These are phyloP conservation scores for Aspidapion aeneum DNA, from an alignment of 2,888 invertebrate genomes.

Conservation along the genomic window DNA sequence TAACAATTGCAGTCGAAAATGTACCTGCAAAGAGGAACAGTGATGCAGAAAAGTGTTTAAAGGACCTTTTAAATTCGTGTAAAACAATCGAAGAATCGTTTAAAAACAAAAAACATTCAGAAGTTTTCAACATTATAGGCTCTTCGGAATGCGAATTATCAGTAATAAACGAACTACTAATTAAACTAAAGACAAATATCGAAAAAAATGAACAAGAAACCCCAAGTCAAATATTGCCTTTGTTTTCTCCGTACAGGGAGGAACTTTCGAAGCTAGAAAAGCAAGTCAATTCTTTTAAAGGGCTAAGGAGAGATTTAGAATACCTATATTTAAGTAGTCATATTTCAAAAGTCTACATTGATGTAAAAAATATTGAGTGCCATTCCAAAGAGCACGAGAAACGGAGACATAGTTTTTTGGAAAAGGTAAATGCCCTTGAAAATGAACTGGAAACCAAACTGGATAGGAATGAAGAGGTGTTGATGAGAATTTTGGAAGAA, in stretches of 20 bases:
- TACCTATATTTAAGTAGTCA: constrained; percentile 21
- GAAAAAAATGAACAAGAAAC: neutral
- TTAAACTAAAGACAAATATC: neutral
- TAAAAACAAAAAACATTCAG: neutral
- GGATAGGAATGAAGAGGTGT: constrained; percentile 22
- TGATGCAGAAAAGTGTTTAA: neutral
- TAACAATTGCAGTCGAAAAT: neutral
- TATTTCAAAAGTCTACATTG: constrained; percentile 22
- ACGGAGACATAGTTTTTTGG: constrained; percentile 10
- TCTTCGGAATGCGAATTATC: neutral
- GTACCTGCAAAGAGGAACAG: neutral
- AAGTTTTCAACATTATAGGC: too few species aligned
- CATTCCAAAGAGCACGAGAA: neutral
- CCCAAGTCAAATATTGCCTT: neutral
- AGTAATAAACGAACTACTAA: neutral
- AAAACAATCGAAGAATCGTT: neutral
- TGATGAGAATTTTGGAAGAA: constrained; percentile 22
- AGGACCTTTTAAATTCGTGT: neutral
- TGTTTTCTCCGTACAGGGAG: neutral
- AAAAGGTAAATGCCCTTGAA: constrained; percentile 13
- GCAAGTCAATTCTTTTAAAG: constrained; percentile 21
- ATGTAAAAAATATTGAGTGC: constrained; percentile 12
- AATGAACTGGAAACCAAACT: constrained; percentile 23
- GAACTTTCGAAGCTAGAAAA: constrained; percentile 14
- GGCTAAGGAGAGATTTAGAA: constrained; percentile 26